Evolutionary conservation across 2,113 vertebrate genomes (phyloP).

Genomic region (Damaliscus lunatus): DNA sequence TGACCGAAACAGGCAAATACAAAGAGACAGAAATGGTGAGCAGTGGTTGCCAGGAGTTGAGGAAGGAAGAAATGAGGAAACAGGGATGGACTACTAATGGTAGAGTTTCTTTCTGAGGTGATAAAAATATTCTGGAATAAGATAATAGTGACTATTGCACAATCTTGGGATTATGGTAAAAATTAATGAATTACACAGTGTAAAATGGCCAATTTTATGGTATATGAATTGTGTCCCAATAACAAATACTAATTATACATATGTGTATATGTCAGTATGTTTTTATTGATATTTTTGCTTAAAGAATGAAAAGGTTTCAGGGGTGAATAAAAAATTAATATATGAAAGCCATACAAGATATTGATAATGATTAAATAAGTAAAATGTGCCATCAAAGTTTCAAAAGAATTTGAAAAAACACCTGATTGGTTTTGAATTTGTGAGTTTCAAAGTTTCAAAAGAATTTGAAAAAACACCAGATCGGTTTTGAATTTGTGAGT

Average conservation of each 20-base stretch:
- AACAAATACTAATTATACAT: background rate
- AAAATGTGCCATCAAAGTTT: constrained; percentile 13
- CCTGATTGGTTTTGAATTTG: background rate
- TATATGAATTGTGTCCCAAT: background rate
- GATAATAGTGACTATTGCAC: background rate
- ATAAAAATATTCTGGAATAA: constrained; percentile 20
- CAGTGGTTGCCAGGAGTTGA: background rate
- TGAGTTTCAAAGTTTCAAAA: constrained; percentile 15
- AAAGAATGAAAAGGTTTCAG: background rate
- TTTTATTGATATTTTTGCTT: constrained; percentile 21
- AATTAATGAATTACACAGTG: background rate
- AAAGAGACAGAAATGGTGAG: background rate
- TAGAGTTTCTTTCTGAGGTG: background rate
- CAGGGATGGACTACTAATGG: background rate
- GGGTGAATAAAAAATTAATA: background rate
- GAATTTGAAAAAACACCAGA: background rate
- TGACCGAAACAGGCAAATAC: background rate
- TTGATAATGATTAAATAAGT: background rate
- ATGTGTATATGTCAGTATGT: background rate
- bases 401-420: background rate
- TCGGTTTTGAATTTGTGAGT: constrained; percentile 27
- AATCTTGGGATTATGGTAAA: background rate
- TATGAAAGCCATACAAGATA: background rate
- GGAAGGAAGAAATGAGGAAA: background rate
- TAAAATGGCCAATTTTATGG: background rate